A percentile compares a stretch with the other conserved stretches of the same genome.
phyloP scores from a whole-genome alignment of 2,797 vertebrate genomes.

The Alcedo quadribrachys region DNA sequence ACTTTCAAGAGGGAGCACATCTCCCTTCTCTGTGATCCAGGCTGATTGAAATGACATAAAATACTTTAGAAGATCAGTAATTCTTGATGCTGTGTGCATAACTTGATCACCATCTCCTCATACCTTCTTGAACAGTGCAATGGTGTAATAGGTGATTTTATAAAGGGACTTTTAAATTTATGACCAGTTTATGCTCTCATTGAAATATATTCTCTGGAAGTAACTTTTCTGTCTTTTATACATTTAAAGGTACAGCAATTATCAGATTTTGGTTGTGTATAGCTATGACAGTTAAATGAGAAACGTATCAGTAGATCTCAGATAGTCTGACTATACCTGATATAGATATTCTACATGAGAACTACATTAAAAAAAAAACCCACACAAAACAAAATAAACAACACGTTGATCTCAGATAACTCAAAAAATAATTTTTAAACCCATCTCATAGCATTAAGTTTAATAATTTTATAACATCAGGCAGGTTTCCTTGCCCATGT shows the following conservation, averaged over 20 bases:
- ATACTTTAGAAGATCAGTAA: neutral
- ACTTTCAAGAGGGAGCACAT: neutral
- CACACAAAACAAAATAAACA: neutral
- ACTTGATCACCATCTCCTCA: neutral
- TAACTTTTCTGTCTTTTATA: neutral
- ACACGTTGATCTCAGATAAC: neutral
- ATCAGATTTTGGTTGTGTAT: neutral
- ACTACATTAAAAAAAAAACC: neutral
- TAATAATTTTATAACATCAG: neutral
- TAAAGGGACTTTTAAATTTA: neutral
- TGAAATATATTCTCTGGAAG: neutral
- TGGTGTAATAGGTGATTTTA: neutral
- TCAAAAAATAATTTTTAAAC: neutral
- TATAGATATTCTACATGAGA: neutral
- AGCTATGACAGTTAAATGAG: neutral
- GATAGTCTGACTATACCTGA: too few relatives aligned
- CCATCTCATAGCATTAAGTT: neutral
- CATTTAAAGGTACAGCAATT: neutral
- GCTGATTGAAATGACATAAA: neutral
- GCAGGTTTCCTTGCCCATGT: neutral
- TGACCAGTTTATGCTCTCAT: neutral
- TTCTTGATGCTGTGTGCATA: neutral
- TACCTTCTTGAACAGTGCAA: neutral
- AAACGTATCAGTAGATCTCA: neutral
- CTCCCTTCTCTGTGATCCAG: neutral